Evolutionary conservation across 2,888 invertebrate species (phyloP).

Genomic region (Choristoneura rosaceana): DNA sequence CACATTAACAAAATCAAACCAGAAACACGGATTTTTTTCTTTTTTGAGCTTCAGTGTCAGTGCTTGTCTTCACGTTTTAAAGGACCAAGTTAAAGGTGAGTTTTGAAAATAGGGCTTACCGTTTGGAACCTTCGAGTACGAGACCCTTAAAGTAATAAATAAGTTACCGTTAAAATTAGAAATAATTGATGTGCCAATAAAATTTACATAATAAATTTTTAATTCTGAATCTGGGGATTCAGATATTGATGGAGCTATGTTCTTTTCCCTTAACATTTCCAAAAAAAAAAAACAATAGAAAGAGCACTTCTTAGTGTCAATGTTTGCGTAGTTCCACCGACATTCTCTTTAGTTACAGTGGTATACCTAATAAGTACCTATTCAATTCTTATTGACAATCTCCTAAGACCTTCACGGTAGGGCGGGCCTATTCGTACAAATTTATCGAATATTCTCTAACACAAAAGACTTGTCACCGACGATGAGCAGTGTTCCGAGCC

Average conservation of each 20-base stretch:
- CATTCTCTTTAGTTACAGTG: constrained; percentile 27
- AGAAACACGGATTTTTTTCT: constrained; percentile 47
- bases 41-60: constrained; percentile 69
- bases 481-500: constrained; percentile 23
- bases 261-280: not conserved
- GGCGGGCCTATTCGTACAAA: constrained; percentile 52
- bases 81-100: constrained; percentile 77
- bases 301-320: not conserved
- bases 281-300: constrained; percentile 4
- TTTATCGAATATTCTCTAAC: constrained; percentile 17
- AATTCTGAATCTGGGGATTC: not conserved
- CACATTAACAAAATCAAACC: constrained; percentile 64
- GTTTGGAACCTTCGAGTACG: not conserved
- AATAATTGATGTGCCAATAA: not conserved
- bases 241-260: not conserved
- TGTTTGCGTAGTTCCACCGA: constrained; percentile 9
- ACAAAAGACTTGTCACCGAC: constrained; percentile 28
- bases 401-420: constrained; percentile 52
- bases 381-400: constrained; percentile 25
- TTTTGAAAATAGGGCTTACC: constrained; percentile 45
- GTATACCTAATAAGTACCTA: constrained; percentile 21
- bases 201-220: not conserved
- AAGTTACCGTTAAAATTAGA: not conserved
- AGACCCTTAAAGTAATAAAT: not conserved
- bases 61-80: constrained; percentile 63